A percentile compares a stretch with the other conserved stretches of the same genome.
Evolutionary conservation across 2,888 invertebrate species (phyloP).

Genomic region (Arctia plantaginis): DNA sequence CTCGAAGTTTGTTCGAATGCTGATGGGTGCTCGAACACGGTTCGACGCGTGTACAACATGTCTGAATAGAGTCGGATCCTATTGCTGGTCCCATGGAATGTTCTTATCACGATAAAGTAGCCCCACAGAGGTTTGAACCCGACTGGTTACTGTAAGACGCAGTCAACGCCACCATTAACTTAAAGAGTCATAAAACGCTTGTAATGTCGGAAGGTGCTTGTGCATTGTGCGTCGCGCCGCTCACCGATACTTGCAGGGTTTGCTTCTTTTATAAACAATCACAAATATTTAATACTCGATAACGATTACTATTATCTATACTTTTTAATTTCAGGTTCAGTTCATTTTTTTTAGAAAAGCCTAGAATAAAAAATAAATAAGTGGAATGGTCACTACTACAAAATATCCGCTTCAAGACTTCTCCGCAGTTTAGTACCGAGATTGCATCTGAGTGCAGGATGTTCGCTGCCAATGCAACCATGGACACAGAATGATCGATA

Average conservation of each 20-base stretch:
- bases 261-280: background rate
- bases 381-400: too few relatives aligned
- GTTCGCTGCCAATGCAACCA: background rate
- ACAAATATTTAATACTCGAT: background rate
- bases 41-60: too few relatives aligned
- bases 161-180: conserved; percentile 5
- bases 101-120: background rate
- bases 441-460: background rate
- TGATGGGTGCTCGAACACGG: too few relatives aligned
- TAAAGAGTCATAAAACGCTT: conserved; percentile 1
- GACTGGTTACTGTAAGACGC: background rate
- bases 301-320: background rate
- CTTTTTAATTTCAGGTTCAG: background rate
- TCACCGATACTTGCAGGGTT: background rate
- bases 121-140: background rate
- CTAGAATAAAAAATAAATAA: too few relatives aligned
- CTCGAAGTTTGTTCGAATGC: too few relatives aligned
- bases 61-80: background rate
- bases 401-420: too few relatives aligned
- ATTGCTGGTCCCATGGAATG: background rate
- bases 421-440: too few relatives aligned
- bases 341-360: background rate
- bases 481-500: background rate
- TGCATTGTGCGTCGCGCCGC: background rate
- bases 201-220: background rate